Evolutionary conservation across 37 sponge, comb jelly and placozoan genomes (phyloP).

Genomic region (Axinella damicornis): DNA sequence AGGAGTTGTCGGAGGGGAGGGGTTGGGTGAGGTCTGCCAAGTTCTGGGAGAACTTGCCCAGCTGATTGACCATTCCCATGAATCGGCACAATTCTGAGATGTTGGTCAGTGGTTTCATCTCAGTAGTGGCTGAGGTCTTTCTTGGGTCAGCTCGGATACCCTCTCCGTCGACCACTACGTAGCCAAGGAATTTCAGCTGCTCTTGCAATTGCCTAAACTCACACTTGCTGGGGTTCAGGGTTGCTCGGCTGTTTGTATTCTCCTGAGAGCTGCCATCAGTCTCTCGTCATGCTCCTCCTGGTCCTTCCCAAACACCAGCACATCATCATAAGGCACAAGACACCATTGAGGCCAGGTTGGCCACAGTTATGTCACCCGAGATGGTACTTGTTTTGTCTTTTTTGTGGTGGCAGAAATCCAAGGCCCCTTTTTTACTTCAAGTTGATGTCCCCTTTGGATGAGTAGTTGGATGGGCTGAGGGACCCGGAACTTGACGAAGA

Average conservation of each 20-base stretch:
- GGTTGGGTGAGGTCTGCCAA: conserved; percentile 43
- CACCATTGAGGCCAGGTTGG: conserved; percentile 36
- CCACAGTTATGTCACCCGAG: conserved; percentile 17
- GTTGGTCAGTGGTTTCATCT: conserved; percentile 27
- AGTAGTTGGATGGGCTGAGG: too few species aligned
- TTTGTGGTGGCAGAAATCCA: conserved; percentile 16
- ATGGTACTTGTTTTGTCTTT: conserved; percentile 28
- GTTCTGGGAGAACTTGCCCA: conserved; percentile 49
- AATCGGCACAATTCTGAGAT: conserved; percentile 36
- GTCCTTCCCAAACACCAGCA: conserved; percentile 26
- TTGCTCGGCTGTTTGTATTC: conserved; percentile 30
- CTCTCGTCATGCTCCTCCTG: conserved; percentile 22
- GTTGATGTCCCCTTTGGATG: too few species aligned
- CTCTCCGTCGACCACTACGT: conserved; percentile 16
- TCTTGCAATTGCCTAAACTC: conserved; percentile 8
- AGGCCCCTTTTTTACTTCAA: too few species aligned
- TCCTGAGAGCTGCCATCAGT: conserved; percentile 25
- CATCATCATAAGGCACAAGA: conserved; percentile 22
- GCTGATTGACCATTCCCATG: conserved; percentile 60
- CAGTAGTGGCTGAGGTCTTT: conserved; percentile 27
- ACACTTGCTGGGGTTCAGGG: conserved; percentile 43
- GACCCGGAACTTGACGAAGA: too few species aligned
- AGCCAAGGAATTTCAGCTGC: conserved; percentile 21
- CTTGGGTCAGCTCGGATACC: conserved; percentile 48
- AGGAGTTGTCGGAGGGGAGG: conserved; percentile 29